Evolutionary conservation across 2,888 invertebrate species (phyloP), one percentile per base, ranked within the genome.

Genomic region (Trachelus stipa): DNA sequence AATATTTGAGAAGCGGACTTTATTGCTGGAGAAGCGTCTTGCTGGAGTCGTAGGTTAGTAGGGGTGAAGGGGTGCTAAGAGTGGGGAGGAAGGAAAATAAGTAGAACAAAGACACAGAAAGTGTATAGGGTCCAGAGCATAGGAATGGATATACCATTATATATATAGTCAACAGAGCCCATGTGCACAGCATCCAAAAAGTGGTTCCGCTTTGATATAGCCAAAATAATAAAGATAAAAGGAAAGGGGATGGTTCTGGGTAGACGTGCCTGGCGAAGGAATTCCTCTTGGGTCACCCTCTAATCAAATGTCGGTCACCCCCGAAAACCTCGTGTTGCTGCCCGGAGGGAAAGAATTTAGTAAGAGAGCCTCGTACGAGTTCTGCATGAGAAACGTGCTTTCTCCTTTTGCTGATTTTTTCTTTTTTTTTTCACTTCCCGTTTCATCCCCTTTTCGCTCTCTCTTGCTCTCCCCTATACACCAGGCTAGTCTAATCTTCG

Each of bases 231-330:
- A 68, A 73, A 71, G 78, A 76, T 76, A 79, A 74, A 80, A 83
- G 79, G 74, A 78, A 35, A 77, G 74, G 79, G 77, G 79, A 78
- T 35, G 34, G 35, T 11, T 6, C 74, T 30, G 34, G 35, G 23
- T 12, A 23, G 30, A 74, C 74, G 74, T 74, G 74, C 74, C 35
- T 34, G 74, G 34, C 34, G 35, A 78, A 77, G 81, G 2, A 56
- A 56, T 56, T 56, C 56, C 56, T 56, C 56, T 23, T 56, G 23
- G 56, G 80, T 79, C 77, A 81, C 76, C 81, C 81, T 85, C 85
- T 85, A 85, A 87, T 87, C 85, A 86, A 87, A 86, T 84, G 80
- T 77, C 78, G 79, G 76, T 69, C 76, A 78, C 82, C 81, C 83
- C 79, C 79, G 80, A 80, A 82, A 80, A 77, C 74, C 76, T 78